Conservation (phyloP, 2,797 vertebrate species). For the Remorina albescens region DNA sequence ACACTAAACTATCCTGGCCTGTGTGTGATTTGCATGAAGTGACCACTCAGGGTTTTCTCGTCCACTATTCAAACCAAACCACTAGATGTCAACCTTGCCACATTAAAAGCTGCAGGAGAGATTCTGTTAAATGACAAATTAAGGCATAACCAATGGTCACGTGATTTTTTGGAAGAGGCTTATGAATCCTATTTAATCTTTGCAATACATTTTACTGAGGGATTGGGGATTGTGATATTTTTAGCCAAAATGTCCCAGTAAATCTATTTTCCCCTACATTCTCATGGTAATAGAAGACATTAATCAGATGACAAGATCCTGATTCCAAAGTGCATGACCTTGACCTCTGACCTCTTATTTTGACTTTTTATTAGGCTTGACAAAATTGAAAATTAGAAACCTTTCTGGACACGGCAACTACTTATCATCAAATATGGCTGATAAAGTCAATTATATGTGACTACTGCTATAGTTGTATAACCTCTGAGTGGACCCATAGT, state of each 20-base stretch:
- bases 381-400: neutral
- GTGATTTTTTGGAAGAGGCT: neutral
- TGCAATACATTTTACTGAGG: constrained; percentile 9
- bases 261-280: neutral
- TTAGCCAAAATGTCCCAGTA: neutral
- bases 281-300: neutral
- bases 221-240: neutral
- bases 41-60: neutral
- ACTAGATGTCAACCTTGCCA: constrained; percentile 74
- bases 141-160: neutral
- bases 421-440: neutral
- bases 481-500: neutral
- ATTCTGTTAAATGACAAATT: neutral
- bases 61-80: constrained; percentile 60
- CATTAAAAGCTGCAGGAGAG: constrained; percentile 4
- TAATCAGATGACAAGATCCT: neutral
- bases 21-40: constrained; percentile 3
- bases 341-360: constrained; percentile 26
- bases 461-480: neutral
- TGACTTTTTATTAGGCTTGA: neutral
- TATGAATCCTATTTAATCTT: neutral
- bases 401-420: neutral
- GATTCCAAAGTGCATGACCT: neutral
- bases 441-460: neutral
- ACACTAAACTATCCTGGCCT: constrained; percentile 6